Base-by-base conservation (phyloP, 2,888 invertebrate species). In the Macropis europaea region DNA sequence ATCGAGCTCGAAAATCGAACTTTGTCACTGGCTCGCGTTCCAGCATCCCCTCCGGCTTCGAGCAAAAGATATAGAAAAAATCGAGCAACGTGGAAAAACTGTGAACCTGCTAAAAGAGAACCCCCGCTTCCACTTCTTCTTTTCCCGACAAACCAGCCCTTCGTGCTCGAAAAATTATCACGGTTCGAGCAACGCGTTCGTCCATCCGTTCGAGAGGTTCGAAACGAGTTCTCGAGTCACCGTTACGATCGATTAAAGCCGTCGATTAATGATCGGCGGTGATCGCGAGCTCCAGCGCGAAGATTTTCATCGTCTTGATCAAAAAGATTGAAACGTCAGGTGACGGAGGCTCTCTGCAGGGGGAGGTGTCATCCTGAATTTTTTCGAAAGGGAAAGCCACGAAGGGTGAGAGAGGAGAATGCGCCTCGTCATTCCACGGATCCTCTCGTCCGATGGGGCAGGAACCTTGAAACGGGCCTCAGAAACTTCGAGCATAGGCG, bases 371-470 rank as follows among this genome's bases (percentile, higher is more conserved):
- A 82, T 83, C 76, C 79, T 50, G 78, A 82, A 84, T 85, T 86
- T 84, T 84, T 84, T 79, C 81, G 81, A 85, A 82, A 84, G 83
- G 83, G 81, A 84, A 86, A 86, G 82, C 82, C 56, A 68, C 64
- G 63, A 60, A 60, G 71, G 73, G 73, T 56, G 57, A 52, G 76
- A 77, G 79, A 75, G 63, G 82, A 81, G 87, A 88, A 88, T 88
- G 88, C 85, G 88, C 88, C 75, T 76, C 83, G 84, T 88, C 88
- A 87, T 86, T 83, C 63, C 67, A 60, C 67, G 81, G 76, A 76
- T 78, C 82, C 76, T 75, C 76, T 75, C 76, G 77, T 76, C 71
- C 71, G 77, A 66, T 73, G 67, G 77, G 76, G 69, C 42, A 57
- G 66, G 82, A 84, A 79, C 85, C 86, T 85, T 86, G 86, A 84